Evolutionary conservation across 1,140 invertebrate species (phyloP).

Genomic region (Hypsibius dujardini): DNA sequence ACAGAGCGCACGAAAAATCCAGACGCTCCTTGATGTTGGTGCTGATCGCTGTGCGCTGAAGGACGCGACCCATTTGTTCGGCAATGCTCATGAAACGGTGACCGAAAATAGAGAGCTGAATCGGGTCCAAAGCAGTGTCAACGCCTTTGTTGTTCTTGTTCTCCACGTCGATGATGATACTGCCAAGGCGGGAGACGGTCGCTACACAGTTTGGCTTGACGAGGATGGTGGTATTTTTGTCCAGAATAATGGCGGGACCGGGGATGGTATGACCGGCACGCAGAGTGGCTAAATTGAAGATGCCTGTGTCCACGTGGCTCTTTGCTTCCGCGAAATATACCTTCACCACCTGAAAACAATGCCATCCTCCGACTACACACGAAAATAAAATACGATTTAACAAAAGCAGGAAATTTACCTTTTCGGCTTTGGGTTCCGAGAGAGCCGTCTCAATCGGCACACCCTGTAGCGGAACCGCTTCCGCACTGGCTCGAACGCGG

Average conservation of each 20-base stretch:
- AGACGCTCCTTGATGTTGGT: conserved; percentile 97
- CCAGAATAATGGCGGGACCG: conserved; percentile 88
- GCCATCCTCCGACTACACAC: conserved; percentile 1
- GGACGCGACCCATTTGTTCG: conserved; percentile 94
- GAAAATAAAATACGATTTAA: conserved; percentile 6
- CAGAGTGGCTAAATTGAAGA: conserved; percentile 58
- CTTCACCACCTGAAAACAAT: not conserved
- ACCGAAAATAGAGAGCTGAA: conserved; percentile 93
- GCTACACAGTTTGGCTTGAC: conserved; percentile 56
- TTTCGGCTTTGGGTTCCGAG: conserved; percentile 21
- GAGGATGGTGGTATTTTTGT: conserved; percentile 72
- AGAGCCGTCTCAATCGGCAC: conserved; percentile 20
- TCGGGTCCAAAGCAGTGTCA: conserved; percentile 52
- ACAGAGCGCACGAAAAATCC: conserved; percentile 96
- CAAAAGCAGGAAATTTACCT: conserved; percentile 18
- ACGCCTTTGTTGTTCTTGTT: conserved; percentile 32
- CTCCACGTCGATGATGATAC: conserved; percentile 58
- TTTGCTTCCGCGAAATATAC: conserved; percentile 37
- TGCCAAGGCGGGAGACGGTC: conserved; percentile 45
- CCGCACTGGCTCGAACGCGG: conserved; percentile 61
- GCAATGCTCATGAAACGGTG: conserved; percentile 99
- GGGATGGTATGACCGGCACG: conserved; percentile 47
- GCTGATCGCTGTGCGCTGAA: conserved; percentile 86
- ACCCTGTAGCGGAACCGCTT: conserved; percentile 34
- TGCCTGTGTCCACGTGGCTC: conserved; percentile 51